Evolutionary conservation across 2,113 vertebrate species (phyloP).

Genomic region (Labeo rohita): DNA sequence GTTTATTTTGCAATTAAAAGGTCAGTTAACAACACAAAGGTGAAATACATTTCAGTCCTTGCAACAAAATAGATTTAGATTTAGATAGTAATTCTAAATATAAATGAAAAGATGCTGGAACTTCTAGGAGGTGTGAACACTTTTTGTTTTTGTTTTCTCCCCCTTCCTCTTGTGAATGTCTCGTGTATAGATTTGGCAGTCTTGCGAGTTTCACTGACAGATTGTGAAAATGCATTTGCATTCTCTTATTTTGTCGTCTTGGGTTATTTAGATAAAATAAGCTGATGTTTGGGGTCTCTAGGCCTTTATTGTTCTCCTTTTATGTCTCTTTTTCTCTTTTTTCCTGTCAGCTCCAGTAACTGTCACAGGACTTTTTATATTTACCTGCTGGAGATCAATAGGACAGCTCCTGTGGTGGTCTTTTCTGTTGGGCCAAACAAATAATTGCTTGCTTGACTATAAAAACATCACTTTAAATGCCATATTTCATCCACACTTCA

Average conservation of each 20-base stretch:
- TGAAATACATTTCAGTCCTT: background rate
- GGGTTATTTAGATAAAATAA: background rate
- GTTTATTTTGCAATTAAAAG: slow-evolving; percentile 42
- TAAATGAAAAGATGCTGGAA: background rate
- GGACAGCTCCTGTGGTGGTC: background rate
- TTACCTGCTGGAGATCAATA: slow-evolving; percentile 8
- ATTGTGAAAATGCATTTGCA: slow-evolving; percentile 11
- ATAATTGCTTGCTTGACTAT: background rate
- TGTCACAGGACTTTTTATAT: background rate
- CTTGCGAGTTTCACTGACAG: background rate
- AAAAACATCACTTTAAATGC: slow-evolving; percentile 33
- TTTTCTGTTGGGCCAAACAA: slow-evolving; percentile 8
- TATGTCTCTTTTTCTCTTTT: background rate
- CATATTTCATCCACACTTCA: background rate
- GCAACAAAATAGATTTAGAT: background rate
- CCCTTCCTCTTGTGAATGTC: background rate
- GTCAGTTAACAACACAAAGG: slow-evolving; percentile 24
- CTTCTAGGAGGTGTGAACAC: background rate
- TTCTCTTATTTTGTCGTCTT: background rate
- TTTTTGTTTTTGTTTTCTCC: background rate
- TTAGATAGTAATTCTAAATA: background rate
- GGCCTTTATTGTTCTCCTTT: background rate
- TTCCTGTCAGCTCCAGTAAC: background rate
- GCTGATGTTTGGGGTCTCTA: background rate
- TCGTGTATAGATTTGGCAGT: background rate